Percentiles rank a stretch among this genome's conserved stretches.
These are phyloP conservation scores for Melozone crissalis DNA, from an alignment of 2,113 vertebrate species.

Conservation along the genomic window DNA sequence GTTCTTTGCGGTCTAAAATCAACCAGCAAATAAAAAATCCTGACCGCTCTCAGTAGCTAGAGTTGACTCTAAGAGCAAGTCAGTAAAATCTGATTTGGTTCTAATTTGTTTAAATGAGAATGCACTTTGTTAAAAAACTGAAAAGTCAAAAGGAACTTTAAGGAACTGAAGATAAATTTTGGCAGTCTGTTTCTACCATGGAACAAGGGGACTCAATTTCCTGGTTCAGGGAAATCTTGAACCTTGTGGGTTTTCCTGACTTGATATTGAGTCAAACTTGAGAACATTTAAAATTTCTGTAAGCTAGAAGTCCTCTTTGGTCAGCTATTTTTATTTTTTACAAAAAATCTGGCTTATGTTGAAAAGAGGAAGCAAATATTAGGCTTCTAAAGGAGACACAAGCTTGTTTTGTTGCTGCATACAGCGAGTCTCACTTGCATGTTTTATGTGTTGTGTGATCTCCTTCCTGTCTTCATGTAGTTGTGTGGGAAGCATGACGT, in stretches of 20 bases:
- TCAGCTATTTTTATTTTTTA: background rate
- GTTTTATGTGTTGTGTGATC: background rate
- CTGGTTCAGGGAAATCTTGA: background rate
- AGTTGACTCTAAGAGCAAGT: background rate
- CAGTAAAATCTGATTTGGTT: background rate
- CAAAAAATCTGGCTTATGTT: background rate
- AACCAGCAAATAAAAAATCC: background rate
- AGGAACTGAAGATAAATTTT: background rate
- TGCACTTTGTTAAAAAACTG: background rate
- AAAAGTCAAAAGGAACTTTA: background rate
- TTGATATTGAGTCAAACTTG: background rate
- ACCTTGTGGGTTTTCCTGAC: background rate
- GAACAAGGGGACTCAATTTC: background rate
- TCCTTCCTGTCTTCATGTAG: background rate
- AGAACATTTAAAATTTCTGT: background rate
- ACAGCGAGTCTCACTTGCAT: accelerated
- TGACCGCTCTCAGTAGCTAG: background rate
- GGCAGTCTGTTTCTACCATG: background rate
- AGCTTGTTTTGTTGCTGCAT: background rate
- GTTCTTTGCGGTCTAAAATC: background rate
- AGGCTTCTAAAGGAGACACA: background rate
- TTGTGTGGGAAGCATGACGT: background rate
- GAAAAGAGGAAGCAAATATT: background rate
- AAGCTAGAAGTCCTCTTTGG: background rate
- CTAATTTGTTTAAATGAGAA: background rate